Conservation (phyloP, 2,113 vertebrate species). For the Osmerus mordax region DNA sequence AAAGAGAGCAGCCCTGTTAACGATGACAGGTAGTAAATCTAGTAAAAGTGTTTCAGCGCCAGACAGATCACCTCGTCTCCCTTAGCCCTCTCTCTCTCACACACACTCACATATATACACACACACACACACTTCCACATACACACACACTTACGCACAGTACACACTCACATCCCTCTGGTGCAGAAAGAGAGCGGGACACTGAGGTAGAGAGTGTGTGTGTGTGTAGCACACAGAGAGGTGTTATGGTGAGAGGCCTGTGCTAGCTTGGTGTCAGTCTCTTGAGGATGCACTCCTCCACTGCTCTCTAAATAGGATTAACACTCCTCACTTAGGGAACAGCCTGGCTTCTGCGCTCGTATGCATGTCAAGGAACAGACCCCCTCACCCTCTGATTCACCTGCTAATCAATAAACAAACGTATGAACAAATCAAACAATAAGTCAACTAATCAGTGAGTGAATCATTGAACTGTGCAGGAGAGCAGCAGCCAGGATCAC, state of each 20-base stretch:
- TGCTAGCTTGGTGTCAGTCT: conserved; percentile 53
- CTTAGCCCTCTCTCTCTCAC: too few relatives aligned
- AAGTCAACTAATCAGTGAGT: neutral
- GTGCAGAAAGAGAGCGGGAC: conserved; percentile 5
- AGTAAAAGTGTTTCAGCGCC: too few relatives aligned
- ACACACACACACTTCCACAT: neutral
- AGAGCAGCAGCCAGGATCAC: too few relatives aligned
- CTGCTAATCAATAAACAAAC: neutral
- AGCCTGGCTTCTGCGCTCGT: too few relatives aligned
- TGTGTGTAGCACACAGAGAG: conserved; percentile 16
- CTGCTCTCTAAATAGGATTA: conserved; percentile 69
- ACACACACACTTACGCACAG: neutral
- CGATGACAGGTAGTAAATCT: neutral
- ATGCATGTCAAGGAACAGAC: too few relatives aligned
- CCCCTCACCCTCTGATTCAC: too few relatives aligned
- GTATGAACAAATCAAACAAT: neutral
- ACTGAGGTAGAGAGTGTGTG: neutral
- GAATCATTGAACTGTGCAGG: neutral
- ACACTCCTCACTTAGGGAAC: conserved; percentile 59
- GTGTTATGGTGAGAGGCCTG: conserved; percentile 37
- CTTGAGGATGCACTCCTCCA: conserved; percentile 60
- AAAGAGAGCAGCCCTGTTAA: neutral
- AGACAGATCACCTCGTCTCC: too few relatives aligned
- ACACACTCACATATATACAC: too few relatives aligned
- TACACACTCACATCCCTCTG: neutral